A percentile compares a stretch with the other conserved stretches of the same genome.
phyloP scores from a whole-genome alignment of 2,113 vertebrate genomes.

The Cyprinodon variegatus region DNA sequence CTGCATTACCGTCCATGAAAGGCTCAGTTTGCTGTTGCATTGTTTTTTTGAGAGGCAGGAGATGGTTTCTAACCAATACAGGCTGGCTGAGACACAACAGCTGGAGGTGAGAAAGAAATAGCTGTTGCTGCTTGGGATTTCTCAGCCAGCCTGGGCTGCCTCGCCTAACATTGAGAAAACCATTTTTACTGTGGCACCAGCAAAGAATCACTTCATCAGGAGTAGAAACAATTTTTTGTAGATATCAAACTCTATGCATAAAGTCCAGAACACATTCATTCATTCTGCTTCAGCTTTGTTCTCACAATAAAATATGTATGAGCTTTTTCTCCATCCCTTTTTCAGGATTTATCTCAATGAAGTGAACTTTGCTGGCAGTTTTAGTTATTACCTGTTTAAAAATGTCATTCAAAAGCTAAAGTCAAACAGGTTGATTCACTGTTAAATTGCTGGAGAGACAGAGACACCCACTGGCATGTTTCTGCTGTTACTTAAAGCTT shows the following conservation, averaged over 20 bases:
- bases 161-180: conserved; percentile 62
- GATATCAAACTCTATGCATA: background rate
- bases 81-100: conserved; percentile 28
- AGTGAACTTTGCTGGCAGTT: background rate
- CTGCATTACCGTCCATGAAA: conserved; percentile 1
- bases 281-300: background rate
- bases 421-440: background rate
- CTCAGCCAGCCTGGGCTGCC: conserved; percentile 42
- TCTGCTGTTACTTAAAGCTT: conserved; percentile 29
- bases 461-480: conserved; percentile 70
- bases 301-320: background rate
- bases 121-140: conserved; percentile 37
- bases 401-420: background rate
- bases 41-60: conserved; percentile 1
- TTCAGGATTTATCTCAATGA: conserved; percentile 1
- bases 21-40: background rate
- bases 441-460: conserved; percentile 58
- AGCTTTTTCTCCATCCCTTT: background rate
- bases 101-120: conserved; percentile 35
- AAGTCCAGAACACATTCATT: background rate
- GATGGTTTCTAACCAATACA: conserved; percentile 22
- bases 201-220: background rate
- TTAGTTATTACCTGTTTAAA: background rate
- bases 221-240: background rate
- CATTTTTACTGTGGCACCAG: conserved; percentile 34